Evolutionary conservation across 2,797 vertebrate genomes (phyloP), one percentile per base, ranked within the genome.

Genomic region (Phalanger gymnotis): DNA sequence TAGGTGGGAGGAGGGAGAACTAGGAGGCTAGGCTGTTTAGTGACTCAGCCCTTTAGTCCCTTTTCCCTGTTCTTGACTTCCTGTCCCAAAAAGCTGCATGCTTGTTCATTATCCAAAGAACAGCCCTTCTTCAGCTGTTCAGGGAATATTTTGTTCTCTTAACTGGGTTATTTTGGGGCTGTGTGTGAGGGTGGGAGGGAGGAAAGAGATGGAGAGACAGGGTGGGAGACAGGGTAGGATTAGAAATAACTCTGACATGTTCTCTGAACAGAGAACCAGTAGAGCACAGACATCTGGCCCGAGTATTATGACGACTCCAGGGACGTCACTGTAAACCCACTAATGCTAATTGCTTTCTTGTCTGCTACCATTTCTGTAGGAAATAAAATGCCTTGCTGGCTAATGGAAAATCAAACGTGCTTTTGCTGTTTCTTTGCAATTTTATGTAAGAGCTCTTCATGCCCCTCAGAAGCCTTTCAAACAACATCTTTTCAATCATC

Each of bases 241-340:
- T 94, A 92, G 96, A 96, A 97, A 97, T 96, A 95, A 96, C 94
- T 93, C 97, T 92, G 58, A 89, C 94, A 92, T 95, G 90, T 97
- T 96, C 94, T 97, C 90, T 90, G 96, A 95, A 91, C 34, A 2
- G 30, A 95, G 92, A 98, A 97, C 1, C 94, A 97, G 97, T 66
- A 93, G 98, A 98, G 96, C 40, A 98, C 90, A 97, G 97, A 98
- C 98, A 97, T 98, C 97, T 98, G 98, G 97, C 97, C 93, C 94
- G 30, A 90, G 96, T 96, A 97, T 93, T 97, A 95, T 96, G 95
- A 95, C 94, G 95, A 96, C 91, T 94, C 94, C 91, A 95, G 97
- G 96, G 1, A 97, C 81, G 19, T 89, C 96, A 96, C 61, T 34
- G 53, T 93, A 97, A 97, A 97, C 81, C 95, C 96, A 73, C 93